phyloP scores from a whole-genome alignment of 2,888 invertebrate species.

The Cantharis rustica region DNA sequence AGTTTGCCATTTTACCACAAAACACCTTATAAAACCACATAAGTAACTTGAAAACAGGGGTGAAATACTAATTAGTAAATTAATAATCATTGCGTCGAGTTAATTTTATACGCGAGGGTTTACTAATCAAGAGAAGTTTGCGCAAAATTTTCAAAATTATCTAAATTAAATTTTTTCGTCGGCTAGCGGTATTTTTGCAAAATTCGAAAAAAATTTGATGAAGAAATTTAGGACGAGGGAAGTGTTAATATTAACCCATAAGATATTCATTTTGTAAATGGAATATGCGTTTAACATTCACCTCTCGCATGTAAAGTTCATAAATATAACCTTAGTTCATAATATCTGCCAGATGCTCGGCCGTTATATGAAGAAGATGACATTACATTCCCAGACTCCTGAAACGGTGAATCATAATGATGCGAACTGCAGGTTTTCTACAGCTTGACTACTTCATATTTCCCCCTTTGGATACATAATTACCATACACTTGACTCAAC shows the following conservation, averaged over 20 bases:
- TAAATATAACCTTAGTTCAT: constrained; percentile 48
- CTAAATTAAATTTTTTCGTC: neutral
- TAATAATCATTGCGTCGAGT: constrained; percentile 25
- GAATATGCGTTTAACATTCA: constrained; percentile 49
- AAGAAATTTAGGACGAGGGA: constrained; percentile 27
- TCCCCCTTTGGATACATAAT: constrained; percentile 5
- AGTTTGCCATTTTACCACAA: constrained; percentile 23
- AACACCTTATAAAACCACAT: constrained; percentile 31
- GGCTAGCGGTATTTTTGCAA: neutral
- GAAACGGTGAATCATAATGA: constrained; percentile 44
- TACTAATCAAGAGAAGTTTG: constrained; percentile 19
- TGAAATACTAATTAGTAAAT: constrained; percentile 30
- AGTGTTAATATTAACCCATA: constrained; percentile 24
- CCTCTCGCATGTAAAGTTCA: constrained; percentile 50
- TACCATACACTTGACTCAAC: neutral
- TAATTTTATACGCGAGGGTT: constrained; percentile 22
- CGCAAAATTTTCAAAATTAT: constrained; percentile 1
- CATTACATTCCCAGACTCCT: constrained; percentile 50
- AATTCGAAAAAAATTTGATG: constrained; percentile 17
- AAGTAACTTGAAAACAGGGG: constrained; percentile 33
- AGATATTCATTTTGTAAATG: constrained; percentile 32
- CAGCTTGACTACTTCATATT: constrained; percentile 10
- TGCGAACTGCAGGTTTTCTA: constrained; percentile 40
- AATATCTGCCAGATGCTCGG: constrained; percentile 50
- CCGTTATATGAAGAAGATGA: constrained; percentile 46